Percentiles rank a stretch among this genome's conserved stretches.
These are phyloP conservation scores for Oscheius sp. DNA, from an alignment of 2,888 invertebrate genomes.

Conservation along the genomic window DNA sequence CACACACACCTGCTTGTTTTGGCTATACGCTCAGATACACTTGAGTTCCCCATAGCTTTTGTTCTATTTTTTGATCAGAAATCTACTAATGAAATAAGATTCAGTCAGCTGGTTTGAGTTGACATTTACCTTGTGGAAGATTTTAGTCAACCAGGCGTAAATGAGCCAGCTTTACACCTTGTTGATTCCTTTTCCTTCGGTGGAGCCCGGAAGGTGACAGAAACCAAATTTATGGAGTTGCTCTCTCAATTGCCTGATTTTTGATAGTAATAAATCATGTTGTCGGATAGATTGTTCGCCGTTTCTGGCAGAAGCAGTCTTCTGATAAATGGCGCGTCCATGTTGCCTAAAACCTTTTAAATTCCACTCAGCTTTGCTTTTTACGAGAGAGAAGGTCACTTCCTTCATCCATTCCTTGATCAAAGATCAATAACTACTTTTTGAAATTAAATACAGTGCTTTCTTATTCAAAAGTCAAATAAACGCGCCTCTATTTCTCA, in stretches of 20 bases:
- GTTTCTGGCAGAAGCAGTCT: slow-evolving; percentile 2
- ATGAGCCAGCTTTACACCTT: slow-evolving; percentile 13
- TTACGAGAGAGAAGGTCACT: background rate
- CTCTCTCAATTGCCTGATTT: background rate
- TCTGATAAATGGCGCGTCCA: slow-evolving; percentile 17
- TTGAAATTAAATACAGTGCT: too few species aligned
- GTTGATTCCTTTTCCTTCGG: slow-evolving; percentile 9
- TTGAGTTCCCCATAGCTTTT: too few species aligned
- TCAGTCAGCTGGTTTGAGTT: background rate
- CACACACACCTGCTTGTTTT: too few species aligned
- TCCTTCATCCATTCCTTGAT: too few species aligned
- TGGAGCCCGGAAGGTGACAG: too few species aligned
- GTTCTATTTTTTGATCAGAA: too few species aligned
- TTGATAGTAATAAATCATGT: background rate
- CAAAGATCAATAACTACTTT: background rate
- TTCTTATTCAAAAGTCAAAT: too few species aligned
- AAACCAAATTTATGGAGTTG: too few species aligned
- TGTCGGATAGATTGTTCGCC: slow-evolving; percentile 2
- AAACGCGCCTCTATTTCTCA: too few species aligned
- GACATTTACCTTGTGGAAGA: slow-evolving; percentile 13
- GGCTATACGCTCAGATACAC: too few species aligned
- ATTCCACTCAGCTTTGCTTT: background rate
- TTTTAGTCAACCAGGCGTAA: slow-evolving; percentile 5
- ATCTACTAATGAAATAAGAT: too few species aligned
- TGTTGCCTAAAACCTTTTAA: slow-evolving; percentile 4